Base-by-base conservation (phyloP, 1,140 invertebrate genomes). In the Euura saliciscinereae region DNA sequence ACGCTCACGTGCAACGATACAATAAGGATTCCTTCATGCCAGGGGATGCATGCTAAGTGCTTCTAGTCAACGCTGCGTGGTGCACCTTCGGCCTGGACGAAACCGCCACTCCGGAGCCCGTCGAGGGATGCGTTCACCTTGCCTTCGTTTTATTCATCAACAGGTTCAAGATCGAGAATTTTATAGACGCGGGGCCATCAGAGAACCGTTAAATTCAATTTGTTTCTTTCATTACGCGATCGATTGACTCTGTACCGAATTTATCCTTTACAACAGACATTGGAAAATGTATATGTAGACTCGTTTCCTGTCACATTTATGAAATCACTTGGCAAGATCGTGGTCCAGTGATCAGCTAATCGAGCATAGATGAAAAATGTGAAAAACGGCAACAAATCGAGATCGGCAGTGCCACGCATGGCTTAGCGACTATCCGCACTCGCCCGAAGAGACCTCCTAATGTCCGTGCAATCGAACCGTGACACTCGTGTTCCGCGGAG, bases 21-120 rank as follows among this genome's bases (percentile, higher is more conserved):
- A 87, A 87, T 87, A 87, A 87, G 86, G 85, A 87, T 86, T 87
- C 84, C 84, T 83, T 79, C 78, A 83, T 87, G 86, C 84, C 84
- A 79, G 84, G 84, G 82, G 85, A 85, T 86, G 85, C 85, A 87
- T 87, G 84, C 78, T 84, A 87, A 87, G 43, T 46, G 44, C 68
- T 59, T 8, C 51, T 59, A 59, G 51, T 59, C 51, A 59, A 59
- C 51, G 51, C 51, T 59, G 51, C 51, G 10, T n/a, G 51, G 51
- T 59, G 51, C 13, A 59, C 51, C 51, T 59, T 11, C 51, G 51
- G 51, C 51, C 51, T 59, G 10, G 28, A 28, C 28, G 51, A 59
- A 8, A 3, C 8, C 51, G 51, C 8, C 46, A 11, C 46, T 6
- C 6, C 13, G 51, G 8, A 59, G 8, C 51, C 13, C 13, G 51